Percentiles rank a stretch among this genome's conserved stretches.
Evolutionary conservation across 1,140 invertebrate genomes (phyloP).

Genomic region (Trachymyrmex septentrionalis): DNA sequence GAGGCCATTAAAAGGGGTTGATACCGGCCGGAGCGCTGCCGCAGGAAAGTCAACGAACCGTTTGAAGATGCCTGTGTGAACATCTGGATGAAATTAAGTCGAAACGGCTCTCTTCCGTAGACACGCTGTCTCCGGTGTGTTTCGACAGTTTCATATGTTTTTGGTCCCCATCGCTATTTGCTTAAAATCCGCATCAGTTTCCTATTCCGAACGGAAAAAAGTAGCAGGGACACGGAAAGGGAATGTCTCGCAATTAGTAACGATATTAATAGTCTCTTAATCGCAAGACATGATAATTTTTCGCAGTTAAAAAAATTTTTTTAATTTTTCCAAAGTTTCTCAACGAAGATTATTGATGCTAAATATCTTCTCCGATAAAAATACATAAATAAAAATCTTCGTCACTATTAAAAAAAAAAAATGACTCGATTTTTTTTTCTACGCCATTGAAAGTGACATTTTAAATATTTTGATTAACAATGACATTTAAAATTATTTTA

Average conservation of each 20-base stretch:
- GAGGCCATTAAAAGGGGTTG: slow-evolving; percentile 68
- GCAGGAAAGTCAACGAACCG: slow-evolving; percentile 77
- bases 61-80: slow-evolving; percentile 58
- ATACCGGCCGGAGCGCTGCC: slow-evolving; percentile 2
- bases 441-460: background rate
- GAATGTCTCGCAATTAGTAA: background rate
- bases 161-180: slow-evolving; percentile 18
- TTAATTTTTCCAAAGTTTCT: background rate
- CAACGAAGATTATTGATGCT: background rate
- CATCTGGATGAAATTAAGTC: slow-evolving; percentile 78
- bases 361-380: background rate
- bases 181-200: slow-evolving; percentile 40
- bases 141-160: slow-evolving; percentile 58
- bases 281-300: too few relatives aligned
- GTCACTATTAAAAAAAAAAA: background rate
- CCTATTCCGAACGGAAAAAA: background rate
- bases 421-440: background rate
- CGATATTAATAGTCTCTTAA: background rate
- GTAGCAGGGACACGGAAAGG: background rate
- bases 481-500: background rate
- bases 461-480: background rate
- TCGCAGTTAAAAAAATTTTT: too few relatives aligned
- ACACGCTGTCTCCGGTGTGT: slow-evolving; percentile 69
- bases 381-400: too few relatives aligned
- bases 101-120: slow-evolving; percentile 69